Percentiles rank a stretch among this genome's conserved stretches.
These are phyloP conservation scores for Anoplophora glabripennis DNA, from an alignment of 1,140 invertebrate species.

Conservation along the genomic window DNA sequence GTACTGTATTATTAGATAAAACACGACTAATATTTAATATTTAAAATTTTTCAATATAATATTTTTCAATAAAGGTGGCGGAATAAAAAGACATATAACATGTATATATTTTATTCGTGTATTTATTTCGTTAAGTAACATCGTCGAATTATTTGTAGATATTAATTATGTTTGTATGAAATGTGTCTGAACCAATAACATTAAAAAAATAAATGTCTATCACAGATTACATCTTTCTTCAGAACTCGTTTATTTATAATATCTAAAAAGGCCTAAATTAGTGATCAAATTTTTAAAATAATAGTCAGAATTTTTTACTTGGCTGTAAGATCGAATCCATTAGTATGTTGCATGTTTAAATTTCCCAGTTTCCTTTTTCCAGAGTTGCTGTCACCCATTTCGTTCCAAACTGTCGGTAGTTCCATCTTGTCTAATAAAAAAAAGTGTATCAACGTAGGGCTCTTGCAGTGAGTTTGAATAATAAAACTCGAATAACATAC, in stretches of 20 bases:
- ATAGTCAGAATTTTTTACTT: constrained; percentile 51
- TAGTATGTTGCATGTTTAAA: constrained; percentile 47
- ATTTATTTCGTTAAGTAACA: constrained; percentile 2
- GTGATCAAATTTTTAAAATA: background rate
- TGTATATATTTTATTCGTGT: background rate
- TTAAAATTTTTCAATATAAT: background rate
- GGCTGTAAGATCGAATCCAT: constrained; percentile 61
- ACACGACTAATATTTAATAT: background rate
- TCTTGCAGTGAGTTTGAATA: no score
- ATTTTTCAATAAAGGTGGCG: background rate
- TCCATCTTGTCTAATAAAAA: constrained; percentile 24
- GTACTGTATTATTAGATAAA: no score
- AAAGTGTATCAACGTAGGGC: background rate
- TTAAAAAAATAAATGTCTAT: constrained; percentile 19
- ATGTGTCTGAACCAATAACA: background rate
- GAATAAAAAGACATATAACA: background rate
- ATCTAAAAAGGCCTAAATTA: background rate
- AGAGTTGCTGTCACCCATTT: constrained; percentile 45
- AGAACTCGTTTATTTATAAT: constrained; percentile 9
- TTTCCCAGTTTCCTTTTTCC: constrained; percentile 44
- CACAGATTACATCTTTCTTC: constrained; percentile 9
- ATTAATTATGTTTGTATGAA: constrained; percentile 4
- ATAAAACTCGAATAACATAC: no score
- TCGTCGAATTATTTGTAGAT: background rate
- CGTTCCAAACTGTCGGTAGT: constrained; percentile 26